Percentiles rank a stretch among this genome's conserved stretches.
Evolutionary conservation across 1,140 invertebrate genomes (phyloP).

Genomic region (Scaptomyza pallida): DNA sequence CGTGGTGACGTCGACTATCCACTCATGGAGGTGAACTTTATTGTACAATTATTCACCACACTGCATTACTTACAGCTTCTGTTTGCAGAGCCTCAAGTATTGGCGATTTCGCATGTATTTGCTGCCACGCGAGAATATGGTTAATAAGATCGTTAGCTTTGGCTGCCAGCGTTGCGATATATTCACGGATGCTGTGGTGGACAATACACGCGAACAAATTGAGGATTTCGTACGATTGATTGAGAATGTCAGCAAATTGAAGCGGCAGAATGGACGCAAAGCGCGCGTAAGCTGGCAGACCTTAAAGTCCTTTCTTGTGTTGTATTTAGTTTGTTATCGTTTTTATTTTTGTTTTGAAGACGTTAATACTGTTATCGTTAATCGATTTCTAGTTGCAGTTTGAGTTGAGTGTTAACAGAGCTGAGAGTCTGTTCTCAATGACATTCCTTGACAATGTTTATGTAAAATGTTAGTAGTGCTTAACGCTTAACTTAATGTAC

Average conservation of each 20-base stretch:
- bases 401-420: conserved; percentile 8
- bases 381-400: conserved; percentile 41
- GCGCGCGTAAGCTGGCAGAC: conserved; percentile 68
- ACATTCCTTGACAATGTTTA: conserved; percentile 1
- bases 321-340: conserved; percentile 50
- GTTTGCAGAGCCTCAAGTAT: conserved; percentile 92
- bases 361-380: conserved; percentile 14
- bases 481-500: conserved; percentile 61
- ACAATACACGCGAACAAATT: conserved; percentile 88
- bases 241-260: conserved; percentile 95
- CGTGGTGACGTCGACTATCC: conserved; percentile 95
- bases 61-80: conserved; percentile 11
- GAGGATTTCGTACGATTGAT: conserved; percentile 93
- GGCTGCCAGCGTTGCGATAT: conserved; percentile 91
- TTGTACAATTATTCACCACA: too few species aligned
- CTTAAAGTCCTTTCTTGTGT: conserved; percentile 13
- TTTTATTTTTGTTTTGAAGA: conserved; percentile 35
- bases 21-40: conserved; percentile 89
- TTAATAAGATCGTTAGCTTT: conserved; percentile 89
- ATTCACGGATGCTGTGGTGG: conserved; percentile 87
- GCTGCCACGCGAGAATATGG: conserved; percentile 90
- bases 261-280: conserved; percentile 86
- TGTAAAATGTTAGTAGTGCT: conserved; percentile 35
- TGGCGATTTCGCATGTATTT: conserved; percentile 97
- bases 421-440: conserved; percentile 11